Percentiles rank a stretch among this genome's conserved stretches.
phyloP scores from a whole-genome alignment of 2,113 vertebrate genomes.

The Sialia sialis region DNA sequence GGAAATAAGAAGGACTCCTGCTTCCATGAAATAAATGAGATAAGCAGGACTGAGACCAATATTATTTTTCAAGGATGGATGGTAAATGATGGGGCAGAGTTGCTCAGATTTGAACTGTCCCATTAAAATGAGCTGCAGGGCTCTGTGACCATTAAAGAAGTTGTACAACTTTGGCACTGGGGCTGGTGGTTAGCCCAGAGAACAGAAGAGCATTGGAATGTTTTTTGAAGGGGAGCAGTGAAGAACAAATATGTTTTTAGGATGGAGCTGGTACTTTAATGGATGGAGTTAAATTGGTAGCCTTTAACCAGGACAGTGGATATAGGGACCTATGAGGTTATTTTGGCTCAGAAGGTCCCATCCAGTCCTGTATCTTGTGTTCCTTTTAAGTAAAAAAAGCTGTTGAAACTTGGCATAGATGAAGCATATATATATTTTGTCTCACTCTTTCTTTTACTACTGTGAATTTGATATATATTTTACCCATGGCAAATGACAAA shows the following conservation, averaged over 20 bases:
- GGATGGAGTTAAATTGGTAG: not conserved
- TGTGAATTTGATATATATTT: not conserved
- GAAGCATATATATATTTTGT: not conserved
- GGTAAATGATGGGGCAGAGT: not conserved
- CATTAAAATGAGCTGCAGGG: not conserved
- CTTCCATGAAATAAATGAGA: not conserved
- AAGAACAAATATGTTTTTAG: not conserved
- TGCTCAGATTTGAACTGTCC: not conserved
- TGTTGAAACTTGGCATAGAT: not conserved
- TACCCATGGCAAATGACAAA: not conserved
- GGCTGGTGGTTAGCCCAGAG: not conserved
- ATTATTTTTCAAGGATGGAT: not conserved
- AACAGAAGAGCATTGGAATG: not conserved
- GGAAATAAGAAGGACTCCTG: not conserved
- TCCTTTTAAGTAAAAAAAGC: not conserved
- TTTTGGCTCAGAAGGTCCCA: not conserved
- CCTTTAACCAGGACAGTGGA: not conserved
- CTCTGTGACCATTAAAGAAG: not conserved
- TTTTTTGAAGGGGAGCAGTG: not conserved
- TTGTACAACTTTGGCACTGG: not conserved
- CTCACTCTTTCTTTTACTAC: not conserved
- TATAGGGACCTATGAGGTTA: not conserved
- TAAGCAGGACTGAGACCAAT: not conserved
- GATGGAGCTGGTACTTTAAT: not conserved
- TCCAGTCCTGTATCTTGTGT: not conserved